A percentile compares a stretch with the other conserved stretches of the same genome.
Evolutionary conservation across 2,797 vertebrate genomes (phyloP).

Genomic region (Choloepus didactylus): DNA sequence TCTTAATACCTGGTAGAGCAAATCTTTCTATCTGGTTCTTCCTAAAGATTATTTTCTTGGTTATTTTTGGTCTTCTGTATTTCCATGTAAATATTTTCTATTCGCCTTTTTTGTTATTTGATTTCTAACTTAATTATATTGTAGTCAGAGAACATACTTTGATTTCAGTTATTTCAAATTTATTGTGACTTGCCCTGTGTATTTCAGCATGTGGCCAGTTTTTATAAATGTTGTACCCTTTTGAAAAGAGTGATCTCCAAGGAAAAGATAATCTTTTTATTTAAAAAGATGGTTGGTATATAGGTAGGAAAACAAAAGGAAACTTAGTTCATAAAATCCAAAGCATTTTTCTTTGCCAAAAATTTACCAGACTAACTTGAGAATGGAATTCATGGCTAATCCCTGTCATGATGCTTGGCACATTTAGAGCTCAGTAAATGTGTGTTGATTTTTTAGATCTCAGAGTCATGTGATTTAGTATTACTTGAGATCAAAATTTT

Average conservation of each 20-base stretch:
- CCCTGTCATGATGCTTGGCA: not conserved
- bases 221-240: conserved; percentile 39
- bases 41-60: not conserved
- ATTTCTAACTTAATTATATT: conserved; percentile 43
- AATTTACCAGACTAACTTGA: conserved; percentile 13
- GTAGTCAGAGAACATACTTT: not conserved
- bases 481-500: not conserved
- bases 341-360: not conserved
- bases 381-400: not conserved
- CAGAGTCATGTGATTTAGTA: not conserved
- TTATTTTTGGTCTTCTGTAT: conserved; percentile 23
- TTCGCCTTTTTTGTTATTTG: not conserved
- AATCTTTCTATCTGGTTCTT: conserved; percentile 39
- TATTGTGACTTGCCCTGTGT: not conserved
- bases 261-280: not conserved
- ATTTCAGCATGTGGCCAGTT: not conserved
- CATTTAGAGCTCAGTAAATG: not conserved
- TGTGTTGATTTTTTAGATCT: not conserved
- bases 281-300: conserved; percentile 40
- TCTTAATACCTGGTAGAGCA: not conserved
- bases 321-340: not conserved
- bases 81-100: conserved; percentile 50
- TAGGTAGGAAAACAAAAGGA: conserved; percentile 58
- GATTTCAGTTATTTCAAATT: conserved; percentile 2
- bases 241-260: not conserved